These are phyloP conservation scores for Argyresthia goedartella DNA, from an alignment of 2,888 invertebrate genomes.

Conservation along the genomic window DNA sequence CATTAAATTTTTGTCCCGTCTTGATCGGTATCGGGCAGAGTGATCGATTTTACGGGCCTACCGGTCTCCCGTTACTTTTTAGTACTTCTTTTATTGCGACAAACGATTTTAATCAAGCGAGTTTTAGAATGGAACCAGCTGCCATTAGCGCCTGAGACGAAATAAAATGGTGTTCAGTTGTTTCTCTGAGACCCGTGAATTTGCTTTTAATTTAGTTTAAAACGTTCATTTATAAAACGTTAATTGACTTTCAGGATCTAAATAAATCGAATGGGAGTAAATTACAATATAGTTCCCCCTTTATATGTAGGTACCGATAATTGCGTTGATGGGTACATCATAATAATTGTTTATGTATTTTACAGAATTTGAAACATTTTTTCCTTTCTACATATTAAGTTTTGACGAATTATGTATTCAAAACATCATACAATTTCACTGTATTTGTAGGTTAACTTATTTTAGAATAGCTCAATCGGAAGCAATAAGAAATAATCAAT, in stretches of 20 bases:
- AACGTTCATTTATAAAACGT: slow-evolving; percentile 23
- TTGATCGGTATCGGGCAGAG: slow-evolving; percentile 48
- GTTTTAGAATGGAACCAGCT: slow-evolving; percentile 57
- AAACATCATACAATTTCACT: too few species aligned
- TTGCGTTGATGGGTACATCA: too few species aligned
- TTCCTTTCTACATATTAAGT: too few species aligned
- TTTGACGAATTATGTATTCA: too few species aligned
- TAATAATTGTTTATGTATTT: too few species aligned
- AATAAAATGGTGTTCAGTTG: slow-evolving; percentile 58
- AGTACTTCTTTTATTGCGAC: slow-evolving; percentile 67
- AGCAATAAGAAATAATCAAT: too few species aligned
- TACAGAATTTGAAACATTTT: too few species aligned
- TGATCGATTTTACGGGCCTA: slow-evolving; percentile 65
- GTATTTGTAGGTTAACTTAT: too few species aligned
- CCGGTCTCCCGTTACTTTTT: slow-evolving; percentile 61
- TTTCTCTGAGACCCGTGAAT: slow-evolving; percentile 50
- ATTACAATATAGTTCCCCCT: too few species aligned
- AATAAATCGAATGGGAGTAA: too few species aligned
- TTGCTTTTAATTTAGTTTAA: slow-evolving; percentile 57
- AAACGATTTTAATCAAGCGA: slow-evolving; percentile 71
- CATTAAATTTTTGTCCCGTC: slow-evolving; percentile 56
- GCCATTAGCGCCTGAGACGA: slow-evolving; percentile 57
- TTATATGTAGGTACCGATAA: too few species aligned
- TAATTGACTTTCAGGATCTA: background rate
- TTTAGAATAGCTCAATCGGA: too few species aligned